A percentile compares a stretch with the other conserved stretches of the same genome.
These are phyloP conservation scores for Coryphaenoides rupestris DNA, from an alignment of 2,113 vertebrate species.

Conservation along the genomic window DNA sequence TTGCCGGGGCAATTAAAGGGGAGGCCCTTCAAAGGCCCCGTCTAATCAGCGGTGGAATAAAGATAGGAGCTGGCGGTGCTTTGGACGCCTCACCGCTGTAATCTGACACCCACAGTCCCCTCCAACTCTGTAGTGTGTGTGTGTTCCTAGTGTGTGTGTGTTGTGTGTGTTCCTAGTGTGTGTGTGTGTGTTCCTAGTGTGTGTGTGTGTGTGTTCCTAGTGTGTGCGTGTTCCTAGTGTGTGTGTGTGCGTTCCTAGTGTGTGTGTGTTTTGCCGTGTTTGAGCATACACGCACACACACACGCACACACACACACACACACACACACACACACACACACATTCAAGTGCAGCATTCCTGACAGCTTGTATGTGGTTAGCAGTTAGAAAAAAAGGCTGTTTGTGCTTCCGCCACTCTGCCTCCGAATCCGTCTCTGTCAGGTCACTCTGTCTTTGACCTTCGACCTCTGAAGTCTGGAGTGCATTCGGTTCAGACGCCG, in stretches of 20 bases:
- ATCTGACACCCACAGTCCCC: slow-evolving; percentile 66
- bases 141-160: slow-evolving; percentile 12
- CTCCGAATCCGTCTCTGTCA: slow-evolving; percentile 21
- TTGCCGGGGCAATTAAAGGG: slow-evolving; percentile 61
- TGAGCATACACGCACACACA: too few relatives aligned
- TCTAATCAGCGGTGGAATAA: slow-evolving; percentile 68
- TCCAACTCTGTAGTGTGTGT: slow-evolving; percentile 40
- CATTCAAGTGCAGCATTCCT: slow-evolving; percentile 39
- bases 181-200: slow-evolving; percentile 1
- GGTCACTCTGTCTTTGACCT: slow-evolving; percentile 44
- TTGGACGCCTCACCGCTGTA: slow-evolving; percentile 61
- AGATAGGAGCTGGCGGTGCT: slow-evolving; percentile 64
- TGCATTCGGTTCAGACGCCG: slow-evolving; percentile 51
- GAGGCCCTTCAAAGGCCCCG: slow-evolving; percentile 63
- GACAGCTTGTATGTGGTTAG: slow-evolving; percentile 59
- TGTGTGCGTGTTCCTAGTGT: slow-evolving; percentile 16
- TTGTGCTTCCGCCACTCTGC: slow-evolving; percentile 47
- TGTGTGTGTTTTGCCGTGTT: too few relatives aligned
- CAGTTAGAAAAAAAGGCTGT: slow-evolving; percentile 41
- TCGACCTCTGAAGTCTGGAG: slow-evolving; percentile 31
- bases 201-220: slow-evolving; percentile 10
- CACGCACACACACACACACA: too few relatives aligned
- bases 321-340: too few relatives aligned
- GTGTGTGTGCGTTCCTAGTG: background rate
- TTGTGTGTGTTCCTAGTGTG: slow-evolving; percentile 11